These are phyloP conservation scores for Montipora cactus DNA, from an alignment of 64 coral and sea anemone species.

Conservation along the genomic window DNA sequence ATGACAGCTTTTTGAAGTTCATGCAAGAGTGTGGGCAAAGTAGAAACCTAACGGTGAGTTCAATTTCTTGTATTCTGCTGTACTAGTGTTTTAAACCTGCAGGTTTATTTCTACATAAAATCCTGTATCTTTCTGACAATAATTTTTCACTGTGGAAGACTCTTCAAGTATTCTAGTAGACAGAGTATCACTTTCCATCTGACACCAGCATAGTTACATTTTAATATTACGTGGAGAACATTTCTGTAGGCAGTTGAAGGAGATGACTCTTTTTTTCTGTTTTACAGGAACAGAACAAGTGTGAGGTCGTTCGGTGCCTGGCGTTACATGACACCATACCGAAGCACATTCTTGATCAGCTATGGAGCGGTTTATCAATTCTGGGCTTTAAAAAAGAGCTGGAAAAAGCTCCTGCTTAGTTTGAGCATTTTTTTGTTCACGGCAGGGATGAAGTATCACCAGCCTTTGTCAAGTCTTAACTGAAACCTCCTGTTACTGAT, in stretches of 20 bases:
- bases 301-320: conserved; percentile 12
- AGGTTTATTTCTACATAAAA: neutral
- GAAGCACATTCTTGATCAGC: conserved; percentile 57
- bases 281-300: conserved; percentile 32
- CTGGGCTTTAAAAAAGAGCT: conserved; percentile 29
- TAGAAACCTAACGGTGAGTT: conserved; percentile 3
- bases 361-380: conserved; percentile 26
- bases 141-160: neutral
- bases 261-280: neutral
- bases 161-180: neutral
- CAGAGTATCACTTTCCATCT: neutral
- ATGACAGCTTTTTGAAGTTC: conserved; percentile 26
- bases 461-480: conserved; percentile 28
- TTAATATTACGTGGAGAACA: neutral
- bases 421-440: conserved; percentile 75
- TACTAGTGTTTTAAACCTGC: too few species aligned
- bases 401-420: conserved; percentile 30
- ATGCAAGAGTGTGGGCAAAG: neutral
- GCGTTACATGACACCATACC: conserved; percentile 38
- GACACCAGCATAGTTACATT: neutral
- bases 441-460: conserved; percentile 16
- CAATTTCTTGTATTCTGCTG: neutral
- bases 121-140: neutral
- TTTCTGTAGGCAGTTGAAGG: too few species aligned
- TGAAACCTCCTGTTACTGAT: conserved; percentile 45